Conservation (phyloP, 1,140 invertebrate genomes). For the Chelonus insularis region DNA sequence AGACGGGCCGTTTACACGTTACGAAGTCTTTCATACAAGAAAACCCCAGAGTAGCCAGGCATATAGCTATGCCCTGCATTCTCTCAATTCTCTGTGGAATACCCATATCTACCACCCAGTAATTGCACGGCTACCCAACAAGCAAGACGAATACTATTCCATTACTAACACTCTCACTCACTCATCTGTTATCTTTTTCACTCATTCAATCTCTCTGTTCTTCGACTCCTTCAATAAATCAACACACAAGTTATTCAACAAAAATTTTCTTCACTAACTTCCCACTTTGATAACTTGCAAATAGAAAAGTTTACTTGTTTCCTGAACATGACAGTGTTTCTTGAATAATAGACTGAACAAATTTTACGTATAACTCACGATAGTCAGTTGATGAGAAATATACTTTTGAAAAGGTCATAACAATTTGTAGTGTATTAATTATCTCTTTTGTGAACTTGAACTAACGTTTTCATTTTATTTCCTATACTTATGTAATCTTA, state of each 20-base stretch:
- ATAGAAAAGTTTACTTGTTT: too few relatives aligned
- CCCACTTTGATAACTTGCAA: too few relatives aligned
- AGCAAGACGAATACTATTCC: slow-evolving; percentile 18
- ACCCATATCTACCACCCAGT: slow-evolving; percentile 12
- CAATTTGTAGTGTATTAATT: background rate
- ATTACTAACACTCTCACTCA: slow-evolving; percentile 5
- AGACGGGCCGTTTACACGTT: background rate
- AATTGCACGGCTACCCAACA: slow-evolving; percentile 5
- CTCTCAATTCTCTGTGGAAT: slow-evolving; percentile 4
- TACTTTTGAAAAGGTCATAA: background rate
- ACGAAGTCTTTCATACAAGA: background rate
- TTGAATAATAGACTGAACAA: too few relatives aligned
- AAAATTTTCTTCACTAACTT: too few relatives aligned
- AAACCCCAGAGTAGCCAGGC: background rate
- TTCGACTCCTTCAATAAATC: background rate
- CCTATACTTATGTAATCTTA: background rate
- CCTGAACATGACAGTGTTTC: too few relatives aligned
- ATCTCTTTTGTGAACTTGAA: slow-evolving; percentile 1
- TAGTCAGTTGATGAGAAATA: background rate
- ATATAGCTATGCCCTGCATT: background rate
- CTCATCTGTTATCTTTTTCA: background rate
- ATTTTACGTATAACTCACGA: too few relatives aligned
- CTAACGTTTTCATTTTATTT: background rate
- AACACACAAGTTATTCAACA: background rate
- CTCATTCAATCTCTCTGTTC: background rate